A percentile compares a stretch with the other conserved stretches of the same genome.
These are phyloP conservation scores for Leucania comma DNA, from an alignment of 2,888 invertebrate genomes.

Conservation along the genomic window DNA sequence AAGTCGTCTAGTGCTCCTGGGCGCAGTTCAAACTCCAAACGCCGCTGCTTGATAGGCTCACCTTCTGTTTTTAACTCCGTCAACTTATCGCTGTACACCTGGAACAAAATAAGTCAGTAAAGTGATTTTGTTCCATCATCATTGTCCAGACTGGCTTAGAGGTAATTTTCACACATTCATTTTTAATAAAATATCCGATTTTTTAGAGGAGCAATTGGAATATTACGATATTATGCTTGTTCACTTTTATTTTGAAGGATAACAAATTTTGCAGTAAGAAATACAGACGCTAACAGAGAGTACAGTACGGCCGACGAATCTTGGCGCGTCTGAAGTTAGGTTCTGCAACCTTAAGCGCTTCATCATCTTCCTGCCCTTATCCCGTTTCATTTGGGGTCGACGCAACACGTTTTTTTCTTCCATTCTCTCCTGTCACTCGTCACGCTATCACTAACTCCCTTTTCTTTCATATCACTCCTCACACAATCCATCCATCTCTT, in stretches of 20 bases:
- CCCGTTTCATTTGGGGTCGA: too few relatives aligned
- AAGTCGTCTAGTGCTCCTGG: conserved; percentile 95
- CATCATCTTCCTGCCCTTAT: too few relatives aligned
- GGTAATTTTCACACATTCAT: too few relatives aligned
- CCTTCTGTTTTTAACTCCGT: conserved; percentile 93
- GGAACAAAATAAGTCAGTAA: conserved; percentile 41
- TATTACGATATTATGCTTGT: not conserved
- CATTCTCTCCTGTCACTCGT: too few relatives aligned
- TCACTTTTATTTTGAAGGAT: not conserved
- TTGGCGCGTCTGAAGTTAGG: too few relatives aligned
- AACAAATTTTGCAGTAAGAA: not conserved
- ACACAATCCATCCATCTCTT: too few relatives aligned
- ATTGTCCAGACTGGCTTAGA: not conserved
- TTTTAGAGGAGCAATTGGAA: not conserved
- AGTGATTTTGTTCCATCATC: not conserved
- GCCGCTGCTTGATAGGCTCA: conserved; percentile 96
- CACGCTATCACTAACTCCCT: too few relatives aligned
- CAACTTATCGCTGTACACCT: conserved; percentile 92
- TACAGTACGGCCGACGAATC: too few relatives aligned
- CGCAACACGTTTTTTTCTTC: too few relatives aligned
- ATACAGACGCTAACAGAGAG: not conserved
- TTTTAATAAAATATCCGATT: too few relatives aligned
- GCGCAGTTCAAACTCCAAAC: conserved; percentile 95
- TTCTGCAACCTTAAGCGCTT: too few relatives aligned
- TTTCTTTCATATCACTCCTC: too few relatives aligned